Base-by-base conservation (phyloP, 1,140 invertebrate genomes). In the Globodera rostochiensis region DNA sequence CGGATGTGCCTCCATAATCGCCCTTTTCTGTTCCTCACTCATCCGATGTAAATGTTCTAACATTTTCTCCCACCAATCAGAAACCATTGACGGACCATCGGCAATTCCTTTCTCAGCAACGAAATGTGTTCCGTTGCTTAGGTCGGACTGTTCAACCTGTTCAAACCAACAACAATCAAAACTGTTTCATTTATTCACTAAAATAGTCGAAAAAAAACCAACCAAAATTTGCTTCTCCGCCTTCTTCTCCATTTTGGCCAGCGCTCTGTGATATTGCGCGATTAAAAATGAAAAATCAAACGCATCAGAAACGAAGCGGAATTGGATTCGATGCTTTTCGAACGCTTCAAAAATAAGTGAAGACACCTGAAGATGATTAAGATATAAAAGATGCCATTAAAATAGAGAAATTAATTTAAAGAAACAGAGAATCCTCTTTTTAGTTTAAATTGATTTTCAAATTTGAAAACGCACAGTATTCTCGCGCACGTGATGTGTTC, bases 221-320 rank as follows among this genome's bases (percentile, higher is more conserved):
- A 73, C 69, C 19, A 15, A 74, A 6, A 36, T 11, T n/a, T 49
- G 2, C 70, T 73, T 73, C 46, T 87, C 86, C 45, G 15, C 60
- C 60, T 86, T 85, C 82, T 87, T 86, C 53, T 88, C 87, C 46
- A 64, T 49, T 76, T 88, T 86, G 1, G 86, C 86, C 45, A 86
- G 47, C 45, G 86, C 87, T 21, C 86, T 77, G 76, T 86, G 86
- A 45, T 86, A 79, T 79, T 86, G 86, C 9, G 79, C 87, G 13
- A 86, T 60, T 15, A 88, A 80, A 80, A 81, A 88, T 25, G 71
- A 78, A 50, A 88, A 87, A 53, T 86, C 84, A 6, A 76, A 69
- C 21, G 80, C 73, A 67, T 77, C 73, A 11, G 79, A 50, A 36
- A 84, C 70, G 25, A 87, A 85, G 15, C 87, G 78, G 57, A 86